A percentile compares a stretch with the other conserved stretches of the same genome.
Conservation (phyloP, 2,113 vertebrate genomes). For the Semicossyphus pulcher region DNA sequence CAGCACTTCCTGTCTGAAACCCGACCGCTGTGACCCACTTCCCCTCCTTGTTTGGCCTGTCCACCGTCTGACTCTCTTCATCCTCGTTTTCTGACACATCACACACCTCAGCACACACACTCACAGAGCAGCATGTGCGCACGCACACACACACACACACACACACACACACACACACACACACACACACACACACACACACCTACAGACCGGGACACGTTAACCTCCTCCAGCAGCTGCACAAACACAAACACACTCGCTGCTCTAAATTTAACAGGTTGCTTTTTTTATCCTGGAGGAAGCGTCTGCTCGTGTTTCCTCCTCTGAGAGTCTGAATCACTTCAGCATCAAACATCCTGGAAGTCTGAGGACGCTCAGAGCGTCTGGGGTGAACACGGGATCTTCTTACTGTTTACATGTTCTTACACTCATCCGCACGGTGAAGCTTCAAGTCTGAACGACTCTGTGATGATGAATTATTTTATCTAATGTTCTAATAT, state of each 20-base stretch:
- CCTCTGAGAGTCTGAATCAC: constrained; percentile 8
- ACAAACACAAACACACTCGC: constrained; percentile 19
- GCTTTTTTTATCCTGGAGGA: constrained; percentile 58
- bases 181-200: constrained; percentile 8
- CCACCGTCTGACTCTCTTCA: constrained; percentile 1
- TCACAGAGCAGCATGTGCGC: no score
- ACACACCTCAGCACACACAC: background rate
- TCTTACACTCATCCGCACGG: background rate
- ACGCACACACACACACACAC: constrained; percentile 1
- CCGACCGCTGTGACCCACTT: background rate
- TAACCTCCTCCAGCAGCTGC: constrained; percentile 37
- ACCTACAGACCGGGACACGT: background rate
- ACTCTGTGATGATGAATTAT: no score
- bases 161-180: constrained; percentile 12
- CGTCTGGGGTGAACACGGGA: background rate
- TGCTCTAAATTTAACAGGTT: constrained; percentile 38
- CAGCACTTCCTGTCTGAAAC: no score
- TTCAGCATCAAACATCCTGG: constrained; percentile 37
- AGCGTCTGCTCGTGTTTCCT: constrained; percentile 20
- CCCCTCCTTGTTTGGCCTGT: background rate
- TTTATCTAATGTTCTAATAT: no score
- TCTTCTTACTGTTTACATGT: background rate
- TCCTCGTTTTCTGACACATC: constrained; percentile 29
- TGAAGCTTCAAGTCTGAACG: no score
- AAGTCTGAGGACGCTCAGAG: constrained; percentile 7